Evolutionary conservation across 1,140 invertebrate species (phyloP), one percentile per base, ranked within the genome.

Genomic region (Rhynchophorus ferrugineus): DNA sequence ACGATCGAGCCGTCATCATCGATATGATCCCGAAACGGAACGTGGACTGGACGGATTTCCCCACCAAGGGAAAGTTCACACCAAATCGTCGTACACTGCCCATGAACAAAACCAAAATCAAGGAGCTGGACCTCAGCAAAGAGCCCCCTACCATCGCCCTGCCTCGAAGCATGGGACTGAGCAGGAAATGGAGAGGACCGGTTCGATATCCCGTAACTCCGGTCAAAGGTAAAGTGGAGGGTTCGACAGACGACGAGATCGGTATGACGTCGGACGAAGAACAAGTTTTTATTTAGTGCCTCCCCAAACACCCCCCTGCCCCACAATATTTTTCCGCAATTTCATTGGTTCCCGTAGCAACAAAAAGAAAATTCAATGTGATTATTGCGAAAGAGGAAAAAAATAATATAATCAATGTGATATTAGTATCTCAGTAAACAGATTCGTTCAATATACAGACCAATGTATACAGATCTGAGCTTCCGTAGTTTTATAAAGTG

Each of bases 201-300:
- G 74, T 79, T 0, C 67, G 71, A 46, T 80, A 80, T 62, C 78
- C 78, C n/a, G 77, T 79, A 3, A 80, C 78, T 37, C 78, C 78
- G 24, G 56, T 69, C 1, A 69, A 68, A 51, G 24, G 24, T 59
- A 65, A 54, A 37, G 46, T 16, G 22, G 37, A 3, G 34, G 54
- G 2, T 16, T 17, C 2, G 37, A 56, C 14, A 46, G 59, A 18
- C 22, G 41, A 17, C 37, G 54, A 14, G 48, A 16, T 19, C 54
- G 46, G 36, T 49, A 49, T 38, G 8, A 64, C 62, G 34, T 69
- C 67, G 2, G 68, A 69, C 50, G 69, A 71, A 18, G 68, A 71
- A 20, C 67, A 70, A 58, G 63, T 70, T 49, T 69, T 70, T 52
- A 69, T 70, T 59, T 69, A 49, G 24, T 29, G 24, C 24, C 11